Evolutionary conservation across 2,113 vertebrate species (phyloP).

Genomic region (Cyprinodon tularosa): DNA sequence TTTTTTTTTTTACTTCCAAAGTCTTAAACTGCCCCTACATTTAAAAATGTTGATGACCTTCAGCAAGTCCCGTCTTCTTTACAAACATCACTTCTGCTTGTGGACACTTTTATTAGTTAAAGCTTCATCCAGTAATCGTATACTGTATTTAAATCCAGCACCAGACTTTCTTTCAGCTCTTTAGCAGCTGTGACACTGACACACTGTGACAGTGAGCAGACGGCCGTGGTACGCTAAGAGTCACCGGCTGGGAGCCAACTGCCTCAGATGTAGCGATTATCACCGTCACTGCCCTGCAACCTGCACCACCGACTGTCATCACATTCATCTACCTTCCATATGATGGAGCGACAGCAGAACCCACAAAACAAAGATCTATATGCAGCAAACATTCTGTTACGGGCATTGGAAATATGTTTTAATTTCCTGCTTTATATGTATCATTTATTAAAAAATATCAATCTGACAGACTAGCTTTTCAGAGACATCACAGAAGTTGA

Average conservation of each 20-base stretch:
- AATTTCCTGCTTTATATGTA: background rate
- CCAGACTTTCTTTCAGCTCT: conserved; percentile 19
- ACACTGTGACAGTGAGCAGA: conserved; percentile 52
- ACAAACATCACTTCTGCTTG: background rate
- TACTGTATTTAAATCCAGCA: conserved; percentile 17
- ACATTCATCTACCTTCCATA: conserved; percentile 6
- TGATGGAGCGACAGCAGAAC: background rate
- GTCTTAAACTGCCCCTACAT: background rate
- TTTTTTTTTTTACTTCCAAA: background rate
- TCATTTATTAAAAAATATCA: too few species aligned
- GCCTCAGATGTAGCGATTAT: conserved; percentile 39
- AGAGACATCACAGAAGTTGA: background rate
- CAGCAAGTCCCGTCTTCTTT: background rate
- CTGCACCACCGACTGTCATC: conserved; percentile 53
- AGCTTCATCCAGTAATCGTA: background rate
- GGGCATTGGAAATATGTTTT: background rate
- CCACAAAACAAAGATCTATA: background rate
- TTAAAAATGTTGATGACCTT: background rate
- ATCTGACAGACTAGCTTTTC: too few species aligned
- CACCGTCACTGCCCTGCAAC: conserved; percentile 41
- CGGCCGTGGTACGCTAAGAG: conserved; percentile 26
- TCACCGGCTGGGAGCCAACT: conserved; percentile 34
- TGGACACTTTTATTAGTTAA: background rate
- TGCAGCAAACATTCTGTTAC: background rate
- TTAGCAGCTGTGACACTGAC: conserved; percentile 61